phyloP scores from a whole-genome alignment of 2,888 invertebrate species.

The Xanthorhoe designata region DNA sequence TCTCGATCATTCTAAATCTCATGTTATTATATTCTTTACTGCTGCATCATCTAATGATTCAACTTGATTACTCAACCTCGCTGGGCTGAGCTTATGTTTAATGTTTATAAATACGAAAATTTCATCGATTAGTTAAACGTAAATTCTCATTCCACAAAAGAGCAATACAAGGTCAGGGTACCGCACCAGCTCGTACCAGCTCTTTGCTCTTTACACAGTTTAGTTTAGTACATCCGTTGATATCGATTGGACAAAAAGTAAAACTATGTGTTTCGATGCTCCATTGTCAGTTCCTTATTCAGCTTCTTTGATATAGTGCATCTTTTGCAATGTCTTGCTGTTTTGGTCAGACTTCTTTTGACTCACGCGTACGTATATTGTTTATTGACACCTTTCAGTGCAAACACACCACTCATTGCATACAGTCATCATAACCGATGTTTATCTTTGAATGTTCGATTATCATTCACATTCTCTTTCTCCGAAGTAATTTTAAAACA shows the following conservation, averaged over 20 bases:
- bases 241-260: slow-evolving; percentile 55
- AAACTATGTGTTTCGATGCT: slow-evolving; percentile 40
- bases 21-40: slow-evolving; percentile 13
- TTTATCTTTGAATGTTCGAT: slow-evolving; percentile 9
- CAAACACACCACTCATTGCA: slow-evolving; percentile 3
- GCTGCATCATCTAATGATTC: slow-evolving; percentile 31
- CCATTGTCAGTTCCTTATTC: slow-evolving; percentile 42
- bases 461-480: background rate
- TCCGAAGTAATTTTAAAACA: background rate
- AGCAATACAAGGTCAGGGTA: slow-evolving; percentile 75
- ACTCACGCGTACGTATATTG: slow-evolving; percentile 27
- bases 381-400: slow-evolving; percentile 25
- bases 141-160: slow-evolving; percentile 60
- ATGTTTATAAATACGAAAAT: slow-evolving; percentile 58
- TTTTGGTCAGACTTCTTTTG: slow-evolving; percentile 29
- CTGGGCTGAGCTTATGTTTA: slow-evolving; percentile 36
- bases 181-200: slow-evolving; percentile 82
- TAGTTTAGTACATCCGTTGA: slow-evolving; percentile 53
- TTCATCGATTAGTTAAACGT: slow-evolving; percentile 72
- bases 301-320: slow-evolving; percentile 38
- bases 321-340: slow-evolving; percentile 32
- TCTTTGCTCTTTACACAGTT: slow-evolving; percentile 64
- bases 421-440: slow-evolving; percentile 7
- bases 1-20: slow-evolving; percentile 8
- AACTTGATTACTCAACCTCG: slow-evolving; percentile 32